These are phyloP conservation scores for Odontesthes bonariensis DNA, from an alignment of 2,113 vertebrate species.

Conservation along the genomic window DNA sequence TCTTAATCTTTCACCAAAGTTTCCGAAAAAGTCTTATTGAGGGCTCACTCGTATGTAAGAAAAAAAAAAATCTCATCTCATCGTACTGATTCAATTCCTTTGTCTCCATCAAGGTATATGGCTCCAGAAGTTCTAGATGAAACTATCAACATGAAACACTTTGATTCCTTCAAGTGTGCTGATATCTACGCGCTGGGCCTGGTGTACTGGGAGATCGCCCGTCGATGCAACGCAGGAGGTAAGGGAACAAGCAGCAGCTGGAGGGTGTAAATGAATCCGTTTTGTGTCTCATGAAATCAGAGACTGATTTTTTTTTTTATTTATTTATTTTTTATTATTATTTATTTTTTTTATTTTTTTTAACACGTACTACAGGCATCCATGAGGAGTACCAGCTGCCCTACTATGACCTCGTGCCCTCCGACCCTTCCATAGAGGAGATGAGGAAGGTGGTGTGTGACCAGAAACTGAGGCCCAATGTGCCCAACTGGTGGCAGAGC, in stretches of 20 bases:
- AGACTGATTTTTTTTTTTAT: no score
- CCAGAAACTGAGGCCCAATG: conserved; percentile 94
- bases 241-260: neutral
- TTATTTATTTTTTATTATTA: no score
- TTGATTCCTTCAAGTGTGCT: conserved; percentile 98
- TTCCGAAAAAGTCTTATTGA: no score
- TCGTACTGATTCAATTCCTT: neutral
- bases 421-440: conserved; percentile 98
- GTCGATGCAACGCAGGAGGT: conserved; percentile 96
- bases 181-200: conserved; percentile 97
- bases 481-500: conserved; percentile 99
- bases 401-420: conserved; percentile 97
- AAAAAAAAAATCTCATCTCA: no score
- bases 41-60: no score
- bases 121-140: conserved; percentile 98
- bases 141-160: conserved; percentile 99
- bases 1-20: no score
- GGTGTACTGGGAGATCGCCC: conserved; percentile 98
- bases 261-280: rapidly evolving
- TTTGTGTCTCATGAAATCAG: neutral
- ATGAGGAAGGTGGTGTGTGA: conserved; percentile 99
- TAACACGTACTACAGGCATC: no score
- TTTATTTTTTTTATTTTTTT: no score
- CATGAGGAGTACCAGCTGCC: conserved; percentile 99
- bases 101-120: conserved; percentile 89